phyloP scores from a whole-genome alignment of 2,797 vertebrate species.

The Eulemur rubriventer region DNA sequence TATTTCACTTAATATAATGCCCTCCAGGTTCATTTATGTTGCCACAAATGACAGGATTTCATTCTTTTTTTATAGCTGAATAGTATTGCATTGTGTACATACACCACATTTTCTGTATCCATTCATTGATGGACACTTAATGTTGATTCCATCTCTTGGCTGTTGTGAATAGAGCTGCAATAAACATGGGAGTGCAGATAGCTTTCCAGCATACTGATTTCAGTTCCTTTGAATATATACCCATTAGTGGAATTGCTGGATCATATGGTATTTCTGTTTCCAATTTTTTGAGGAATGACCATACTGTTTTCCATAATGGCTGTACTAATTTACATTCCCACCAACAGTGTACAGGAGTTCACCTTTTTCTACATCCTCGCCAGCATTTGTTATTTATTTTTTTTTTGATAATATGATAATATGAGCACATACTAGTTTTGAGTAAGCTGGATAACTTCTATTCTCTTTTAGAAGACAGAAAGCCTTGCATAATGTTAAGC shows the following conservation, averaged over 20 bases:
- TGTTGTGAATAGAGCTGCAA: neutral
- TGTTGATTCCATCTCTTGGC: neutral
- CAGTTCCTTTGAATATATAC: neutral
- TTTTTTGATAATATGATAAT: neutral
- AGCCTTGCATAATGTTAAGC: neutral
- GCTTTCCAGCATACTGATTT: neutral
- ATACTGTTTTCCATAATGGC: neutral
- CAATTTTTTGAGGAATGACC: neutral
- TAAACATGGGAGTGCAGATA: neutral
- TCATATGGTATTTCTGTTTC: neutral
- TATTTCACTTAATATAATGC: neutral
- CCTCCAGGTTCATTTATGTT: neutral
- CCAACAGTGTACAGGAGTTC: neutral
- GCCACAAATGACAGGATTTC: neutral
- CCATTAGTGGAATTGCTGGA: neutral
- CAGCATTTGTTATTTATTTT: neutral
- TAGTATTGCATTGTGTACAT: neutral
- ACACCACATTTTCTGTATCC: neutral
- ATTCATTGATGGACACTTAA: neutral
- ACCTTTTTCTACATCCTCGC: neutral
- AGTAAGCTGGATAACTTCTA: neutral
- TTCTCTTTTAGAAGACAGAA: neutral
- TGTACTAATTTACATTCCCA: neutral
- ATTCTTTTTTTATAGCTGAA: too few relatives aligned
- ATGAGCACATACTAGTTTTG: neutral